Evolutionary conservation across 2,888 invertebrate genomes (phyloP), one percentile per base, ranked within the genome.

Genomic region (Amphipoea oculea): DNA sequence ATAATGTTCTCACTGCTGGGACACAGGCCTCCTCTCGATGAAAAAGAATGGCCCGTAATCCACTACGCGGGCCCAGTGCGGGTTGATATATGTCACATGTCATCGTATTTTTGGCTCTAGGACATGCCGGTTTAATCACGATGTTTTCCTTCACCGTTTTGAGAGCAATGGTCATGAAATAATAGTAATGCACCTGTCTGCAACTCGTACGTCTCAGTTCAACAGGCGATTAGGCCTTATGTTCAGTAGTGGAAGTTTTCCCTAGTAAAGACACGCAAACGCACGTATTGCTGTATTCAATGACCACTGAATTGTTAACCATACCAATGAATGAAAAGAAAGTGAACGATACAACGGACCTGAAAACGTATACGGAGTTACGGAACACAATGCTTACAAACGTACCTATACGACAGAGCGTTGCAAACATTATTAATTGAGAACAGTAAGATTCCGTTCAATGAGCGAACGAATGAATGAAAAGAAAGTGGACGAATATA

Each of bases 341-440:
- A 77, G 17, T 54, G 40, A 48, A 73, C 12, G 4, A 57, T 63
- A 29, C 14, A 68, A n/a, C 17, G 14, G 3, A 0, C 57, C 6
- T 74, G 23, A 74, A 57, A 57, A 45, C n/a, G 0, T 48, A 17
- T 23, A 54, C 40, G 29, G 29, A 29, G 29, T 4, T 40, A 40
- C 7, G 23, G 5, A 57, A 20, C 20, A 45, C 4, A 67, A 36
- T 73, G 29, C 29, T 23, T 40, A 11, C 40, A 65, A 66, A 60
- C 36, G 68, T 69, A 60, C 14, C 2, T 79, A 11, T 45, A 60
- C 45, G 14, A 75, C 65, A 79, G 17, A 78, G 12, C 48, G 29
- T 70, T 12, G 4, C 74, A n/a, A 82, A 75, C 54, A 76, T 75
- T 51, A 74, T 57, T 23, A 57, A 23, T 57, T 66, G 45, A 20